These are phyloP conservation scores for Sardinella longiceps DNA, from an alignment of 2,797 vertebrate species.

Conservation along the genomic window DNA sequence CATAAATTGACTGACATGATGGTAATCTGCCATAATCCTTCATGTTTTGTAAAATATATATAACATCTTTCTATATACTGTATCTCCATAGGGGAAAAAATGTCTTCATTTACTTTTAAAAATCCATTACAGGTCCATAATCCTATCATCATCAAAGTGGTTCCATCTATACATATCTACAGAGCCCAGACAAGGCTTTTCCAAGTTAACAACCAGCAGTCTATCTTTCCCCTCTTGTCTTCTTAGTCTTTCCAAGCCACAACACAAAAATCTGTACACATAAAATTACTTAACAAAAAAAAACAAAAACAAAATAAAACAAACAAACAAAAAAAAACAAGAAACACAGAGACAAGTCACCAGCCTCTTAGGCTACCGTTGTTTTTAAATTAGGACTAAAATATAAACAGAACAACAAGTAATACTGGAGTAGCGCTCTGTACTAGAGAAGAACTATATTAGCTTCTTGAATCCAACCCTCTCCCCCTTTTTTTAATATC, in stretches of 20 bases:
- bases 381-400: conserved; percentile 97
- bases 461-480: conserved; percentile 84
- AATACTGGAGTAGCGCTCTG: conserved; percentile 96
- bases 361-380: conserved; percentile 80
- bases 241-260: conserved; percentile 74
- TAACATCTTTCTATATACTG: conserved; percentile 79
- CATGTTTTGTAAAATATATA: conserved; percentile 77
- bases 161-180: conserved; percentile 76
- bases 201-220: conserved; percentile 70
- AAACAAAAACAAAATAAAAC: conserved; percentile 51
- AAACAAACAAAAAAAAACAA: conserved; percentile 63
- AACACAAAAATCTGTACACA: conserved; percentile 84
- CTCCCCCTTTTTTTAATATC: conserved; percentile 60
- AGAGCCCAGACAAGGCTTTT: conserved; percentile 94
- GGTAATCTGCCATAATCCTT: conserved; percentile 66
- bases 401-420: conserved; percentile 91
- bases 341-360: conserved; percentile 89
- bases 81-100: conserved; percentile 81
- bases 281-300: conserved; percentile 86
- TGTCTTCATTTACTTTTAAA: conserved; percentile 61
- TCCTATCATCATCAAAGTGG: conserved; percentile 63
- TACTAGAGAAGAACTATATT: conserved; percentile 91
- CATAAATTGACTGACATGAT: conserved; percentile 68
- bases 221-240: conserved; percentile 61
- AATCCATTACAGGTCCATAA: conserved; percentile 75